Base-by-base conservation (phyloP, 2,888 invertebrate species). In the Noctua pronuba region DNA sequence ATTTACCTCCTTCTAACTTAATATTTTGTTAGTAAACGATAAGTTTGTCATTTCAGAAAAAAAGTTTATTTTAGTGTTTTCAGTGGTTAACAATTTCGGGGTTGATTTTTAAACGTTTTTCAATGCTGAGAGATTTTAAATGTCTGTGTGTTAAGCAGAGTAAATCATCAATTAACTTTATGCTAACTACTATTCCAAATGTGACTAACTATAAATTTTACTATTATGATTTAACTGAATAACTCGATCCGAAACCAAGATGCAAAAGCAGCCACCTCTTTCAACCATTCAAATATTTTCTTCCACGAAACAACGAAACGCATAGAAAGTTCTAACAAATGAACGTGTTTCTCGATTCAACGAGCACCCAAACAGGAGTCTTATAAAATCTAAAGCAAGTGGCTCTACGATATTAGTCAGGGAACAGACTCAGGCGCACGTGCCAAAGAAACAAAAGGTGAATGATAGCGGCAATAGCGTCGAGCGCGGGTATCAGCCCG, bases 361-460 rank as follows among this genome's bases (percentile, higher is more conserved):
- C 82, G 28, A n/a, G 5, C 71, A 72, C 55, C 49, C 65, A n/a
- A 77, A 87, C 78, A 80, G 77, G 44, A 75, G 70, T 67, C 71
- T 73, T 65, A 76, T 62, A 73, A 68, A 77, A 75, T 82, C 75
- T 73, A 75, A 77, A 75, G 84, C 84, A 64, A 81, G 78, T 77
- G 75, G 75, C 77, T 69, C 52, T 55, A 5, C 18, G 66, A 75
- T 78, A 86, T 88, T 83, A 77, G 86, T 83, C 83, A 77, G 73
- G 8, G 62, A 77, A 75, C 70, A 41, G 82, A 86, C 75, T 75
- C 74, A 24, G 41, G 83, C 82, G 80, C 88, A 85, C 84, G 86
- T 84, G 88, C 82, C 80, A 75, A 65, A 82, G 82, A 85, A 85
- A 90, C 90, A 90, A 90, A 89, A 87, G 88, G 79, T 79, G 67